Conservation (phyloP, 2,797 vertebrate genomes). For the Syngnathus acus region DNA sequence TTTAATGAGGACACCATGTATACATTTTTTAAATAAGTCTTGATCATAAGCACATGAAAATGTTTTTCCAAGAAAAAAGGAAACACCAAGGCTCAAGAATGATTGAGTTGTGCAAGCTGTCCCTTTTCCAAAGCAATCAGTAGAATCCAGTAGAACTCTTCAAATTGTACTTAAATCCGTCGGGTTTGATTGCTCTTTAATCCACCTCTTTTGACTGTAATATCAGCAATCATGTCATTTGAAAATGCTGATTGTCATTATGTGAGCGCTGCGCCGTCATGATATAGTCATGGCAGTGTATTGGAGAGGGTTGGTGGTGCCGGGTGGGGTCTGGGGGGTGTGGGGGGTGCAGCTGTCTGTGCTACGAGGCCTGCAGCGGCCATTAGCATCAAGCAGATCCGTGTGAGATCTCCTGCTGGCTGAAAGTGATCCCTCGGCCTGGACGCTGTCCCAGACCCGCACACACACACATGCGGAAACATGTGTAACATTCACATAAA, state of each 20-base stretch:
- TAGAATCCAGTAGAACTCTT: conserved; percentile 32
- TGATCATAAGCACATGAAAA: not conserved
- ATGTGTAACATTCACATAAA: not conserved
- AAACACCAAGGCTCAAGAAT: not conserved
- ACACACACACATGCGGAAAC: conserved; percentile 9
- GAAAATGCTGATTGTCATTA: not conserved
- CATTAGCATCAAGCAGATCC: conserved; percentile 44
- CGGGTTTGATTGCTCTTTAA: conserved; percentile 7
- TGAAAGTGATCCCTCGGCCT: conserved; percentile 55
- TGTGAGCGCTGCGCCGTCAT: not conserved
- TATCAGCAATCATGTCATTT: conserved; percentile 46
- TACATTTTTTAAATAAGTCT: not conserved
- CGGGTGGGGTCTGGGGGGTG: not conserved
- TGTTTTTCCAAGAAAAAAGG: not conserved
- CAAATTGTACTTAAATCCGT: conserved; percentile 54
- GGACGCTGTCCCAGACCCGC: conserved; percentile 54
- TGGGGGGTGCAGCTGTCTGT: conserved; percentile 25
- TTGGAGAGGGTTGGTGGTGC: conserved; percentile 1
- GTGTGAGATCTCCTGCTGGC: conserved; percentile 58
- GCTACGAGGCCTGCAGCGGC: conserved; percentile 39
- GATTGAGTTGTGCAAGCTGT: conserved; percentile 2
- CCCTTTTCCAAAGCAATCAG: conserved; percentile 21
- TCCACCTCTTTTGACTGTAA: conserved; percentile 34
- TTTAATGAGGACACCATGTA: not conserved
- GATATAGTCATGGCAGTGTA: not conserved